Percentiles rank a stretch among this genome's conserved stretches.
Evolutionary conservation across 2,888 invertebrate species (phyloP).

Genomic region (Ferdinandea cuprea): DNA sequence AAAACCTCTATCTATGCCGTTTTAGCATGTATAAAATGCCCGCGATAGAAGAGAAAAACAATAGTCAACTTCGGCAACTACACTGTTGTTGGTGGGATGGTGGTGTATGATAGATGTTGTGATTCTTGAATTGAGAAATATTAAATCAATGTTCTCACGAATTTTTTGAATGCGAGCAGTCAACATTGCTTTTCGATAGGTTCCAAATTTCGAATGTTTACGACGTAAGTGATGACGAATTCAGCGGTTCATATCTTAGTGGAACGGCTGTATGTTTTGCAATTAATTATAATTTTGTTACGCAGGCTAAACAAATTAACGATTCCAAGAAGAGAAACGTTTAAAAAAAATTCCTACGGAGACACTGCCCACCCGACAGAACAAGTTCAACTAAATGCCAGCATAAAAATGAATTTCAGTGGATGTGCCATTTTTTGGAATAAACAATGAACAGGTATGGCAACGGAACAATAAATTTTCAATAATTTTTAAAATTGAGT

Average conservation of each 20-base stretch:
- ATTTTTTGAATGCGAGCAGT: conserved; percentile 15
- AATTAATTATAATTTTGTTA: conserved; percentile 6
- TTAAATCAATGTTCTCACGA: conserved; percentile 3
- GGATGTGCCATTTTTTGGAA: conserved; percentile 27
- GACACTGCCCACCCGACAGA: conserved; percentile 48
- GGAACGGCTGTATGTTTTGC: background rate
- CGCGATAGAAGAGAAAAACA: background rate
- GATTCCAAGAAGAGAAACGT: background rate
- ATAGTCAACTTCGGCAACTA: background rate
- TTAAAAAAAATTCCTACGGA: conserved; percentile 2
- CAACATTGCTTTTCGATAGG: conserved; percentile 15
- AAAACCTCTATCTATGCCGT: background rate
- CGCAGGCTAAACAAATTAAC: background rate
- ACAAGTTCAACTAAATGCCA: conserved; percentile 56
- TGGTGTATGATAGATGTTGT: conserved; percentile 9
- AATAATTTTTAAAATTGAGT: background rate
- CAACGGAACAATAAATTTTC: background rate
- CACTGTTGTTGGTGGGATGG: conserved; percentile 17
- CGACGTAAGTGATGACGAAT: background rate
- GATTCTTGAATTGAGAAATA: conserved; percentile 18
- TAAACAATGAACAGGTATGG: conserved; percentile 47
- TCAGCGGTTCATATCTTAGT: background rate
- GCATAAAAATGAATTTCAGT: conserved; percentile 40
- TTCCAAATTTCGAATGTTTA: background rate
- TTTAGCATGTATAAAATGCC: background rate